A percentile compares a stretch with the other conserved stretches of the same genome.
These are phyloP conservation scores for Uloborus diversus DNA, from an alignment of 1,140 invertebrate species.

Conservation along the genomic window DNA sequence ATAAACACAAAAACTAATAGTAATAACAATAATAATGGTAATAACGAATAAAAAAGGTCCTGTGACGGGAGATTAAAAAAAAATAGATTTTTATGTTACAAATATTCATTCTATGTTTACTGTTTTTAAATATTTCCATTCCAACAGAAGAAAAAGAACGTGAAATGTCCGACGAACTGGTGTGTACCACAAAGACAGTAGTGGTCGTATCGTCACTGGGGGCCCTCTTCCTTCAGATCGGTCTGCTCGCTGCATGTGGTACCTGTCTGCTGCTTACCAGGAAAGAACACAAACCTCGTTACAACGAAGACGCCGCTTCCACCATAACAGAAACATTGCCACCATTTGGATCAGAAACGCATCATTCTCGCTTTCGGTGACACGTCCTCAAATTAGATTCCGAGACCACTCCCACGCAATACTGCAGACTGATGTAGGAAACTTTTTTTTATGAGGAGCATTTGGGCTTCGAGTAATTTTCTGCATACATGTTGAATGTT, in stretches of 20 bases:
- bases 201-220: slow-evolving; percentile 59
- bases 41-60: too few species aligned
- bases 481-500: too few species aligned
- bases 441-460: too few species aligned
- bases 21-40: too few species aligned
- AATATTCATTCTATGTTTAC: too few species aligned
- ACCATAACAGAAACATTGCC: slow-evolving; percentile 40
- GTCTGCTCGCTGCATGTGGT: slow-evolving; percentile 45
- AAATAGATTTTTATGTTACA: too few species aligned
- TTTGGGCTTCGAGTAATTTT: too few species aligned
- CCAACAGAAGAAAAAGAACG: slow-evolving; percentile 11
- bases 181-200: slow-evolving; percentile 59
- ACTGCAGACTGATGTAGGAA: too few species aligned
- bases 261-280: slow-evolving; percentile 42
- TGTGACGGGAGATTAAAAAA: too few species aligned
- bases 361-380: slow-evolving; percentile 31
- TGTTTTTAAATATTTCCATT: background rate
- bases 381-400: background rate
- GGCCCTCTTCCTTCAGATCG: slow-evolving; percentile 59
- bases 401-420: too few species aligned
- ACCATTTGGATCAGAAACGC: slow-evolving; percentile 7
- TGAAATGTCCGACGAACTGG: slow-evolving; percentile 50
- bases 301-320: slow-evolving; percentile 37
- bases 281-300: slow-evolving; percentile 1
- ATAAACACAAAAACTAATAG: too few species aligned